phyloP scores from a whole-genome alignment of 2,797 vertebrate species.

The Phoxinus dragarum region DNA sequence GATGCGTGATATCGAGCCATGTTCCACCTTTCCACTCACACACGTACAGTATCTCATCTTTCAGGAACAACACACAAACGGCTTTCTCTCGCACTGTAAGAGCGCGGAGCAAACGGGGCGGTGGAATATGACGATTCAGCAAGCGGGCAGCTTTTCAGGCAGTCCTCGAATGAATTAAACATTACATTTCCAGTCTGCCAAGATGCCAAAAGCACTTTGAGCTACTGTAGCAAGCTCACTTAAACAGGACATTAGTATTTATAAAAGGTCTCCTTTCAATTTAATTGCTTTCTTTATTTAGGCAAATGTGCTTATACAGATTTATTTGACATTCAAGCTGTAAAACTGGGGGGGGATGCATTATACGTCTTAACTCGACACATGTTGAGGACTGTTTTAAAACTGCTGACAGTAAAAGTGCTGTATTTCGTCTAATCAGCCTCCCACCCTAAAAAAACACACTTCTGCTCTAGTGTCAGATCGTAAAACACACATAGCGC shows the following conservation, averaged over 20 bases:
- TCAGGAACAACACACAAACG: slow-evolving; percentile 18
- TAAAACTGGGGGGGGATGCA: slow-evolving; percentile 17
- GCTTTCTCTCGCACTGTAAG: not conserved
- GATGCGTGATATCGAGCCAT: not conserved
- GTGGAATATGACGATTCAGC: slow-evolving; percentile 44
- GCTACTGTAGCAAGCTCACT: slow-evolving; percentile 39
- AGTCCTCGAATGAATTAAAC: slow-evolving; percentile 52
- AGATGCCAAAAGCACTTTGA: slow-evolving; percentile 38
- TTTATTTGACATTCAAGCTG: slow-evolving; percentile 47
- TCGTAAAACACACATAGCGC: not conserved
- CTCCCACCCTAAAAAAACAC: slow-evolving; percentile 1
- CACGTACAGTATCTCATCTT: not conserved
- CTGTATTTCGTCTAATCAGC: slow-evolving; percentile 33
- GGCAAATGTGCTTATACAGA: slow-evolving; percentile 44
- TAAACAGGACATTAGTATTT: slow-evolving; percentile 51
- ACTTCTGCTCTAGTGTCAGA: not conserved
- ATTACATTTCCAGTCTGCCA: slow-evolving; percentile 45
- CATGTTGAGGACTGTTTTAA: slow-evolving; percentile 25
- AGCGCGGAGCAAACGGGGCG: not conserved
- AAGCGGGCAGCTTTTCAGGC: slow-evolving; percentile 29
- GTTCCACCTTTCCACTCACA: not conserved
- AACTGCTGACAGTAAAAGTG: slow-evolving; percentile 31
- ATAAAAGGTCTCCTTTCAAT: slow-evolving; percentile 48
- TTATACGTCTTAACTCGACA: slow-evolving; percentile 23
- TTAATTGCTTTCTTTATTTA: slow-evolving; percentile 55